Conservation (phyloP, 2,888 invertebrate genomes). For the Lasioglossum leucozonium region DNA sequence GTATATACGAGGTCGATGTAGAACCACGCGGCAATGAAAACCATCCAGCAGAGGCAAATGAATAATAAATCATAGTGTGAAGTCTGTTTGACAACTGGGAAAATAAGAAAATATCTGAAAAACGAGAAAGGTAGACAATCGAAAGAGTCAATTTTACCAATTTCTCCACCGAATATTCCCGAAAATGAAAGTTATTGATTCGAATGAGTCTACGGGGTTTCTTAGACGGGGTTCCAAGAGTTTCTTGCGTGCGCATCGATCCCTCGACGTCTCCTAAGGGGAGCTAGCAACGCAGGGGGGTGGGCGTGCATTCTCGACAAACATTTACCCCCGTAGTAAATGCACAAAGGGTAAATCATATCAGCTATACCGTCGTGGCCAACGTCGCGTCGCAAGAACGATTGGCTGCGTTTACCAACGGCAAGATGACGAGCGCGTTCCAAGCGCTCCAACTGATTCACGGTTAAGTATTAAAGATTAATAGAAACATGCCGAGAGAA, state of each 20-base stretch:
- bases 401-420: neutral
- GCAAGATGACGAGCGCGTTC: neutral
- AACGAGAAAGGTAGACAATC: neutral
- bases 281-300: slow-evolving; percentile 7
- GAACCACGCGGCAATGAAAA: neutral
- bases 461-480: no score
- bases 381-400: neutral
- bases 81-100: neutral
- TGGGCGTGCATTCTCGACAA: slow-evolving; percentile 28
- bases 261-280: neutral
- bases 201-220: neutral
- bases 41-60: neutral
- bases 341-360: slow-evolving; percentile 55
- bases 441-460: neutral
- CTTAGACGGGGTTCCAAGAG: neutral
- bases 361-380: slow-evolving; percentile 14
- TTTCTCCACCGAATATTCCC: neutral
- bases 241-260: slow-evolving; percentile 23
- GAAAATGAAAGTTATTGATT: neutral
- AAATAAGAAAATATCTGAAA: neutral
- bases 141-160: no score
- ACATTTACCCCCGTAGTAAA: slow-evolving; percentile 55
- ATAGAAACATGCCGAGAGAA: no score
- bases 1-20: neutral
- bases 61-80: neutral